Evolutionary conservation across 2,888 invertebrate genomes (phyloP).

Genomic region (Trileptium ribeirensis): DNA sequence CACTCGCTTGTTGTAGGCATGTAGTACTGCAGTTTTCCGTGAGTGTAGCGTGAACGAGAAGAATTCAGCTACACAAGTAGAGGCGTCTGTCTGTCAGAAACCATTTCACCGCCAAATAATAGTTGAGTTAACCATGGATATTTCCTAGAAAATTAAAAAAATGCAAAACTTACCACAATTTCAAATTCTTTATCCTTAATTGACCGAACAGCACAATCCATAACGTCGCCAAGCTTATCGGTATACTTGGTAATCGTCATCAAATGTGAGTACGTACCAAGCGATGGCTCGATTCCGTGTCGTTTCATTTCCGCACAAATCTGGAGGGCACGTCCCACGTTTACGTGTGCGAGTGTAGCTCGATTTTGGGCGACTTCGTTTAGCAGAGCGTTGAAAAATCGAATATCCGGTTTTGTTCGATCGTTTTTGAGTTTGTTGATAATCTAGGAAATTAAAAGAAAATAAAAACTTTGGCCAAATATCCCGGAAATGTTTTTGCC

Average conservation of each 20-base stretch:
- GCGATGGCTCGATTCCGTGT: conserved; percentile 2
- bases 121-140: neutral
- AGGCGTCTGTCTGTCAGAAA: too few species aligned
- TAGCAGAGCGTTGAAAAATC: neutral
- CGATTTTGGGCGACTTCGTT: neutral
- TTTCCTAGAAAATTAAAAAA: neutral
- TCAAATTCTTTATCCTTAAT: conserved; percentile 9
- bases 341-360: neutral
- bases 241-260: neutral
- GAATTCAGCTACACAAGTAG: too few species aligned
- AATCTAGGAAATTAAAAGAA: too few species aligned
- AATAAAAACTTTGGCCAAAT: too few species aligned
- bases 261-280: neutral
- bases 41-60: too few species aligned
- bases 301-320: neutral
- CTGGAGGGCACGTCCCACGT: neutral
- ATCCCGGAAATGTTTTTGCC: too few species aligned
- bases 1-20: too few species aligned
- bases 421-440: neutral
- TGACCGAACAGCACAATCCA: neutral
- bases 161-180: neutral
- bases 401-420: neutral
- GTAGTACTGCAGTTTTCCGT: too few species aligned
- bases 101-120: too few species aligned
- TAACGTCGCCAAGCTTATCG: neutral